A percentile compares a stretch with the other conserved stretches of the same genome.
Evolutionary conservation across 2,888 invertebrate genomes (phyloP).

Genomic region (Eucriotettix oculatus): DNA sequence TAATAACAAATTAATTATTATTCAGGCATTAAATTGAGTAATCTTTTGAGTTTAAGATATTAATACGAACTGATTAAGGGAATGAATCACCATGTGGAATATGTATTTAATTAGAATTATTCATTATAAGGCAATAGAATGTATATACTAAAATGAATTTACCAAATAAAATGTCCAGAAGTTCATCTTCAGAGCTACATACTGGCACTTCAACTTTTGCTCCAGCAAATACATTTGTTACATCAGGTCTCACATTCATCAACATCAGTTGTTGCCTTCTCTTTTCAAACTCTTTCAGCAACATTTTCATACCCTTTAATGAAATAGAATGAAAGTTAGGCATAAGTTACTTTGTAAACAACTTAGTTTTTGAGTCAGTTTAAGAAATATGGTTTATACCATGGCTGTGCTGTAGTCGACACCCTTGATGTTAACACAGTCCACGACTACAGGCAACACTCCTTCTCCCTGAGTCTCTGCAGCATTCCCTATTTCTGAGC

Average conservation of each 20-base stretch:
- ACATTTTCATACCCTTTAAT: conserved; percentile 37
- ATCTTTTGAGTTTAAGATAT: too few relatives aligned
- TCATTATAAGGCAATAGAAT: not conserved
- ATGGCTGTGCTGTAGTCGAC: conserved; percentile 52
- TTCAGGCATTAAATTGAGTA: too few relatives aligned
- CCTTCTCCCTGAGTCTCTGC: conserved; percentile 27
- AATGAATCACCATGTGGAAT: too few relatives aligned
- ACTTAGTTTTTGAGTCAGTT: not conserved
- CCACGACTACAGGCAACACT: conserved; percentile 38
- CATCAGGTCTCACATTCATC: conserved; percentile 22
- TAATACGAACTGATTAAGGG: too few relatives aligned
- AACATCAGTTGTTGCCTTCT: conserved; percentile 34
- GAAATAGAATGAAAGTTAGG: conserved; percentile 3
- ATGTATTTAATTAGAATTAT: not conserved
- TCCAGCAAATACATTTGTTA: conserved; percentile 2
- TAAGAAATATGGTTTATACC: conserved; percentile 22
- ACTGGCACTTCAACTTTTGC: conserved; percentile 2
- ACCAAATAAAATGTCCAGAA: conserved; percentile 11
- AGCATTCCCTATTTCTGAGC: conserved; percentile 35
- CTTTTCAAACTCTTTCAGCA: conserved; percentile 36
- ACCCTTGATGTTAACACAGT: conserved; percentile 43
- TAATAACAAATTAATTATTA: too few relatives aligned
- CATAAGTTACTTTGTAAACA: not conserved
- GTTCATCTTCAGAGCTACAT: conserved; percentile 10
- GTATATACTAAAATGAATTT: not conserved